Base-by-base conservation (phyloP, 1,140 invertebrate genomes). In the Bombus confusus region DNA sequence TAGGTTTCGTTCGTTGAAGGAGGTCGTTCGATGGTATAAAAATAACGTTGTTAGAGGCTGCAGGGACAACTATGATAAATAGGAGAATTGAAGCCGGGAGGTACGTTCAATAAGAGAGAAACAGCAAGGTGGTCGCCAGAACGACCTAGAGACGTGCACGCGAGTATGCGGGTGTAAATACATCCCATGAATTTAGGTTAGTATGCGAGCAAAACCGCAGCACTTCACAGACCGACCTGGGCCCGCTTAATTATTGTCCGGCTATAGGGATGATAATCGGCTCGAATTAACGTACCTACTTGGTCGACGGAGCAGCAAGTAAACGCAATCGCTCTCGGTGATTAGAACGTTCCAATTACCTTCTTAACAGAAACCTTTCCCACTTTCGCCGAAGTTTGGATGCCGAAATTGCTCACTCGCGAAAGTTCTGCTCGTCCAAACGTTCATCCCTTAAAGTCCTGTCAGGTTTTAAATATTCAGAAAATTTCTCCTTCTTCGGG, bases 121-220 rank as follows among this genome's bases (percentile, higher is more conserved):
- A 25, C 3, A 37, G 41, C 39, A n/a, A 41, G 80, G 52, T 22
- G 64, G 76, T 83, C 59, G 71, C 25, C 64, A 59, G 52, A 81
- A 85, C 81, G 75, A 66, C 47, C 82, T 82, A 43, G 62, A 69
- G 76, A 81, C 80, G 83, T 62, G 89, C 88, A 85, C 85, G 90
- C 86, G 82, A 88, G 90, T 91, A 91, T 91, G 87, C 89, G 90
- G 86, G 88, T 90, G 92, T 93, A 94, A 94, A 93, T 93, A 92
- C 91, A 93, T 93, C 90, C 88, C 93, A 92, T 91, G 93, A 93
- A 94, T 94, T 93, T 92, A 91, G 92, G 92, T 94, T 93, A 93
- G 93, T 92, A 94, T 93, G 93, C 90, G 89, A 93, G 91, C 91
- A 91, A 93, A 92, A 92, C 93, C 93, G 91, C 92, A 91, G 81